phyloP scores from a whole-genome alignment of 2,797 vertebrate species.

The Crenuchus spilurus region DNA sequence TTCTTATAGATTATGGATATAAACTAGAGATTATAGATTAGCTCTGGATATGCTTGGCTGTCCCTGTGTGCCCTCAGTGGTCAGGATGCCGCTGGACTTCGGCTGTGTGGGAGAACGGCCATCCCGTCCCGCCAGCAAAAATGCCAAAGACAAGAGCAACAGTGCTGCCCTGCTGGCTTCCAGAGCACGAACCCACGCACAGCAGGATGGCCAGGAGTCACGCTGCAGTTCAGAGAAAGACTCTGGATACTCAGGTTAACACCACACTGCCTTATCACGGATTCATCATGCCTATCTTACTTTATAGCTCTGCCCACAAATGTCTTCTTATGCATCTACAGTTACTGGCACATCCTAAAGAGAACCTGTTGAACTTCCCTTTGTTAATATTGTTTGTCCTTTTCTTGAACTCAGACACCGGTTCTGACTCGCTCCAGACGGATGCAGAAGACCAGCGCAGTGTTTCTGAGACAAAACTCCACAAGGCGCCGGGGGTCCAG shows the following conservation, averaged over 20 bases:
- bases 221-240: conserved; percentile 77
- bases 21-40: conserved; percentile 25
- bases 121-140: conserved; percentile 63
- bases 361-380: too few species aligned
- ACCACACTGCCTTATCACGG: too few species aligned
- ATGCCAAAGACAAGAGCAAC: conserved; percentile 73
- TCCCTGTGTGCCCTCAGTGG: conserved; percentile 50
- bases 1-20: neutral
- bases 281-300: neutral
- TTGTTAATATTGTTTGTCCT: neutral
- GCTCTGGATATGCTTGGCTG: conserved; percentile 3
- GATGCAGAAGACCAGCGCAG: conserved; percentile 66
- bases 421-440: conserved; percentile 74
- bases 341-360: neutral
- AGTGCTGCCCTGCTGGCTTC: conserved; percentile 58
- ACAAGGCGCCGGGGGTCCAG: neutral
- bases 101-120: conserved; percentile 35
- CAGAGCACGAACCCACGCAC: conserved; percentile 45
- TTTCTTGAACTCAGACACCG: conserved; percentile 63
- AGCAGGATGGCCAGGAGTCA: conserved; percentile 52
- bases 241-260: conserved; percentile 78
- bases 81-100: conserved; percentile 61
- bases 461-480: conserved; percentile 47
- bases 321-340: too few species aligned
- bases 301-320: too few species aligned